phyloP scores from a whole-genome alignment of 2,113 vertebrate species.

The Nesoenas mayeri region DNA sequence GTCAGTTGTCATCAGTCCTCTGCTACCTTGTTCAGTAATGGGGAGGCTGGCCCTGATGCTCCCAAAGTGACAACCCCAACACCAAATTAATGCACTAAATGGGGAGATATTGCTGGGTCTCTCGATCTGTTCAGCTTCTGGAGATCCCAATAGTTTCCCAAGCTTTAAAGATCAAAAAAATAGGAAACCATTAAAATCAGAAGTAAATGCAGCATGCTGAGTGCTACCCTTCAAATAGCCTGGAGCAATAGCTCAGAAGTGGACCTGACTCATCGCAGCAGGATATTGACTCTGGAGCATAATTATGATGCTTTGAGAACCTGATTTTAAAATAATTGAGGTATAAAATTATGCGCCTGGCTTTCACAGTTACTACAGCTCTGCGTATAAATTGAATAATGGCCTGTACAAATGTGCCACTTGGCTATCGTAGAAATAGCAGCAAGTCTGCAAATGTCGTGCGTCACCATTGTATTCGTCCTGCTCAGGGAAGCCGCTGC shows the following conservation, averaged over 20 bases:
- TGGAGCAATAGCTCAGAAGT: conserved; percentile 9
- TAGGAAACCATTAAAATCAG: neutral
- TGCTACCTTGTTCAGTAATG: neutral
- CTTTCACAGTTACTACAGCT: conserved; percentile 23
- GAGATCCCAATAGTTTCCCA: neutral
- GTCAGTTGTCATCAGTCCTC: neutral
- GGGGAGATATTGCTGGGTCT: neutral
- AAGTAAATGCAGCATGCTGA: neutral
- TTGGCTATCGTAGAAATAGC: neutral
- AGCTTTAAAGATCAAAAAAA: neutral
- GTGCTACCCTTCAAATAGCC: neutral
- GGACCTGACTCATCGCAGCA: conserved; percentile 52
- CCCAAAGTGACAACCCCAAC: neutral
- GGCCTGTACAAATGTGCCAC: conserved; percentile 6
- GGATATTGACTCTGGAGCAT: conserved; percentile 54
- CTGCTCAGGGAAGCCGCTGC: neutral
- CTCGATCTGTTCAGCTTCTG: neutral
- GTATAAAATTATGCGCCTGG: conserved; percentile 49
- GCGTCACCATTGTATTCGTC: neutral
- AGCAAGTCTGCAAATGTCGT: neutral
- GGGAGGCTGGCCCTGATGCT: neutral
- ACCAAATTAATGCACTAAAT: neutral
- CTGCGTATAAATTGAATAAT: conserved; percentile 24
- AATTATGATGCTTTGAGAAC: conserved; percentile 51
- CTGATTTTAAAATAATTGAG: conserved; percentile 63